Evolutionary conservation across 2,888 invertebrate species (phyloP), one percentile per base, ranked within the genome.

Genomic region (Phlogophora meticulosa): DNA sequence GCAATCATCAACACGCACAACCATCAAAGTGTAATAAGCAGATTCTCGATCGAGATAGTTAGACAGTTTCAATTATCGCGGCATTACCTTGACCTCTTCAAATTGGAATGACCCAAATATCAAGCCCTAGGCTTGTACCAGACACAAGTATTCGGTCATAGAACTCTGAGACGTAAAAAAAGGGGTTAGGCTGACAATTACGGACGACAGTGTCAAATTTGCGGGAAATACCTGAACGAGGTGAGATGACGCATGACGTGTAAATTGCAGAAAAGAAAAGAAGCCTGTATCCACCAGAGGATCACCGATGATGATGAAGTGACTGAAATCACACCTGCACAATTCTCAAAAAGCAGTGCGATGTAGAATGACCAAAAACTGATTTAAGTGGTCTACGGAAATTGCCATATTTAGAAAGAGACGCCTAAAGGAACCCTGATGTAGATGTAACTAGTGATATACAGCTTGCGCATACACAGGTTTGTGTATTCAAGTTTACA

Each of bases 1-100:
- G 45, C 55, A 76, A 60, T 72, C 71, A 76, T 42, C 34, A 17
- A 51, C 72, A 72, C 77, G 72, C 45, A 40, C 11, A 10, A 22
- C 0, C n/a, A n/a, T 36, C 24, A 13, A 36, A 48, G 43, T 70
- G 52, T 60, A 75, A 46, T 55, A 49, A 51, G 36, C 9, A 59
- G 38, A 76, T 71, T 71, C 51, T 69, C 15, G 20, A 28, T 40
- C 52, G 38, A 59, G 53, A 70, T 38, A 43, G n/a, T n/a, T n/a
- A n/a, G n/a, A n/a, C 52, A 20, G 59, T 70, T 49, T 70, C 24
- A 17, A 53, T 53, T 49, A 38, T 46, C 34, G 11, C 20, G 48
- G 45, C 22, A 22, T 71, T 22, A 40, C 68, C 75, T 66, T 70
- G 70, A 40, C 42, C 66, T 55, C 20, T 55, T 43, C 1, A 20